A percentile compares a stretch with the other conserved stretches of the same genome.
Evolutionary conservation across 2,113 vertebrate species (phyloP).

Genomic region (Chaetorhynchus papuensis): DNA sequence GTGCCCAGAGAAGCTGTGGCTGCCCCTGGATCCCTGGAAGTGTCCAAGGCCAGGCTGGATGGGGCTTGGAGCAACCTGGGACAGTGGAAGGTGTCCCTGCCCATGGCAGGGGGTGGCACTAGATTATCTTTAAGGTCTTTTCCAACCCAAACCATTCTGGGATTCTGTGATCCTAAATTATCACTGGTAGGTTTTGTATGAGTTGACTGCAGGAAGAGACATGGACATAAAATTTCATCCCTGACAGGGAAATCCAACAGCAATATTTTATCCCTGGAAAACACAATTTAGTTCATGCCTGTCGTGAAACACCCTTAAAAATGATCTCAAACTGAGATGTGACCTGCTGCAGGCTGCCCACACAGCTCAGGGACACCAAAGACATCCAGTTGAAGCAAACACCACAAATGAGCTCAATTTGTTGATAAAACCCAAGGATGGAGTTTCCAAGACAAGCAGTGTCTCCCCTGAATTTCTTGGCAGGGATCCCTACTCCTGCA

Average conservation of each 20-base stretch:
- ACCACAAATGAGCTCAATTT: background rate
- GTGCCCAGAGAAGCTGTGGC: background rate
- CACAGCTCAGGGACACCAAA: background rate
- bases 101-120: background rate
- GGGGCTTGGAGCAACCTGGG: background rate
- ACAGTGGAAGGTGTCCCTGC: rapidly evolving
- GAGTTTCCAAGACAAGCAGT: background rate
- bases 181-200: background rate
- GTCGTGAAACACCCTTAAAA: background rate
- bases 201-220: background rate
- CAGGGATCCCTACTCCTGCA: background rate
- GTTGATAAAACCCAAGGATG: background rate
- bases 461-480: background rate
- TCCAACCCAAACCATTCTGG: background rate
- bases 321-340: background rate
- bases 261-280: background rate
- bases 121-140: background rate
- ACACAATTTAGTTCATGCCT: background rate
- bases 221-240: background rate
- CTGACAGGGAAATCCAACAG: background rate
- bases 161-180: background rate
- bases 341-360: background rate
- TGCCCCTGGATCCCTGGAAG: background rate
- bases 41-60: background rate
- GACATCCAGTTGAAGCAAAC: background rate